Base-by-base conservation (phyloP, 2,797 vertebrate genomes). In the Ambastaia sidthimunki region DNA sequence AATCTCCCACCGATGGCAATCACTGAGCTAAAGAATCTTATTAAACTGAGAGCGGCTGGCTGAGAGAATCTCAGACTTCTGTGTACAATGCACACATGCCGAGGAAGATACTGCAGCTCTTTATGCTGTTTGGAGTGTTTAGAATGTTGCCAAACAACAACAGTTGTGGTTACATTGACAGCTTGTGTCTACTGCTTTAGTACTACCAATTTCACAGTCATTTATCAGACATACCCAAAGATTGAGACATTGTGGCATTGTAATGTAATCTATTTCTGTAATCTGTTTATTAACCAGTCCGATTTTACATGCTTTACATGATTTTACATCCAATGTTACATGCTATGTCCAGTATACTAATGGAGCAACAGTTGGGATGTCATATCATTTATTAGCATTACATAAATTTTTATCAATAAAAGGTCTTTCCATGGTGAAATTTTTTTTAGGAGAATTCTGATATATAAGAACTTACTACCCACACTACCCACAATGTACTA, bases 1-100 rank as follows among this genome's bases (percentile, higher is more conserved):
- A 78, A 82, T 82, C 67, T 80, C 65, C 71, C 68, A 74, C 75
- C 57, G 47, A 75, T 84, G 80, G 81, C 83, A 79, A 79, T 79
- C 78, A 67, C 60, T 19, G 28, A 60, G 75, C 76, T 37, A 9
- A 50, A 71, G 76, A 71, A 25, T 23, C 28, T 23, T 52, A 63
- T 80, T 72, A 65, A 62, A 55, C 60, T 31, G 44, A 25, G 28
- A 18, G 19, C 10, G 18, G 21, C 69, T 66, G 60, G 21, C 0
- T 7, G 59, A 66, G 60, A 80, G 55, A 47, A 72, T 65, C 28
- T 19, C 31, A 54, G 41, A 55, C 10, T 55, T 73, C 18, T 23
- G 37, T 66, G 60, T 73, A 55, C 70, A 66, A 34, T 28, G 50
- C 69, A 73, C 70, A 73, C 47, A 57, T n/a, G 48, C 47, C 7